phyloP scores from a whole-genome alignment of 2,888 invertebrate genomes.

The Deroplatys truncata region DNA sequence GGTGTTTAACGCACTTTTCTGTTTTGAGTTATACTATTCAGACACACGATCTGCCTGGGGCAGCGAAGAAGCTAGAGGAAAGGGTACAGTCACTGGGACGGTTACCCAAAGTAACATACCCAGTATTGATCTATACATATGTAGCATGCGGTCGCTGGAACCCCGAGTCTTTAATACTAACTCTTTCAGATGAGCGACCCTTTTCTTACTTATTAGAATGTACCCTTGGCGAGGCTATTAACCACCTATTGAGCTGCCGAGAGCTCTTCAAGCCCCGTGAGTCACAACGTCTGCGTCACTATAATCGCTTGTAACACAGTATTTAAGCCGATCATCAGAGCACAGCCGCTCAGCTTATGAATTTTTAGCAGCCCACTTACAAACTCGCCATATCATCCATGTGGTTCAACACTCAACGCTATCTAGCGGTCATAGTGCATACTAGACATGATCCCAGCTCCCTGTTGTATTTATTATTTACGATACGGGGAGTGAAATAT shows the following conservation, averaged over 20 bases:
- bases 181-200: not conserved
- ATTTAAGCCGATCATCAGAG: too few relatives aligned
- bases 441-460: not conserved
- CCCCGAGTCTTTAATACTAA: not conserved
- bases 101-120: not conserved
- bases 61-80: too few relatives aligned
- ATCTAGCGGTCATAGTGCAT: not conserved
- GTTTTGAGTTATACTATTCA: too few relatives aligned
- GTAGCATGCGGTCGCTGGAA: not conserved
- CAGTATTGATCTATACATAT: not conserved
- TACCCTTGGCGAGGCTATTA: not conserved
- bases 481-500: too few relatives aligned
- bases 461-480: too few relatives aligned
- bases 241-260: not conserved
- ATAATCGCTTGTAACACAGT: not conserved
- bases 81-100: not conserved
- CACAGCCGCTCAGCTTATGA: not conserved
- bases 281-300: not conserved
- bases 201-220: too few relatives aligned
- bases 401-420: not conserved
- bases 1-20: too few relatives aligned
- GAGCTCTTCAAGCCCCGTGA: not conserved
- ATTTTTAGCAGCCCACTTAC: not conserved
- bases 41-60: too few relatives aligned
- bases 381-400: not conserved